Evolutionary conservation across 2,113 vertebrate species (phyloP).

Genomic region (Platysternon megacephalum): DNA sequence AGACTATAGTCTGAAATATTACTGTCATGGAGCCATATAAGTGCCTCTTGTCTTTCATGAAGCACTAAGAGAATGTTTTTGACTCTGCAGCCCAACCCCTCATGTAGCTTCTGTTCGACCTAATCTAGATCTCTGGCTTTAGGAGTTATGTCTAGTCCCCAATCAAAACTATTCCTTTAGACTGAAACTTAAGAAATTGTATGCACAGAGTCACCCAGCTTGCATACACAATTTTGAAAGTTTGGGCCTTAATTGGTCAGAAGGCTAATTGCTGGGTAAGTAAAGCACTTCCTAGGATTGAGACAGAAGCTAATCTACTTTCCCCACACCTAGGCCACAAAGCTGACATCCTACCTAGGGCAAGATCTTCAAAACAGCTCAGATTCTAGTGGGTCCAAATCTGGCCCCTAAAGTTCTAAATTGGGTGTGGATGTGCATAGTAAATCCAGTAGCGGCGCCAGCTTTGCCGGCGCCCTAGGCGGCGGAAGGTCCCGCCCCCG

Average conservation of each 20-base stretch:
- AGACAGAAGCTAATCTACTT: not conserved
- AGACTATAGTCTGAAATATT: not conserved
- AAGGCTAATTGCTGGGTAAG: not conserved
- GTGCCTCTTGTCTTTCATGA: not conserved
- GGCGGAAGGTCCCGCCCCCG: too few species aligned
- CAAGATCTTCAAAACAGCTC: not conserved
- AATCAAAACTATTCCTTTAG: not conserved
- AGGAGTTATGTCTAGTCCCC: too few species aligned
- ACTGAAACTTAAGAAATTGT: not conserved
- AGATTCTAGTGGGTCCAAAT: not conserved
- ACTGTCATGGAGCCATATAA: not conserved
- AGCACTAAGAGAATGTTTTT: not conserved
- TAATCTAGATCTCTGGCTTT: not conserved
- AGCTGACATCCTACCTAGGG: not conserved
- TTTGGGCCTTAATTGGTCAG: not conserved
- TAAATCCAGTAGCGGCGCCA: too few species aligned
- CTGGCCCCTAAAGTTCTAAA: not conserved
- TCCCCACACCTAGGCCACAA: not conserved
- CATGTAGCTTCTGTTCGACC: not conserved
- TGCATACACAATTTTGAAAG: not conserved
- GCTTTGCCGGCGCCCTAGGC: too few species aligned
- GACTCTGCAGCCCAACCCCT: not conserved
- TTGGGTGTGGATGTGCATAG: not conserved
- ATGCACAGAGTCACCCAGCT: not conserved
- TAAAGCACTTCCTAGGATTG: not conserved